A percentile compares a stretch with the other conserved stretches of the same genome.
Evolutionary conservation across 2,888 invertebrate species (phyloP).

Genomic region (Neocrepidodera transversa): DNA sequence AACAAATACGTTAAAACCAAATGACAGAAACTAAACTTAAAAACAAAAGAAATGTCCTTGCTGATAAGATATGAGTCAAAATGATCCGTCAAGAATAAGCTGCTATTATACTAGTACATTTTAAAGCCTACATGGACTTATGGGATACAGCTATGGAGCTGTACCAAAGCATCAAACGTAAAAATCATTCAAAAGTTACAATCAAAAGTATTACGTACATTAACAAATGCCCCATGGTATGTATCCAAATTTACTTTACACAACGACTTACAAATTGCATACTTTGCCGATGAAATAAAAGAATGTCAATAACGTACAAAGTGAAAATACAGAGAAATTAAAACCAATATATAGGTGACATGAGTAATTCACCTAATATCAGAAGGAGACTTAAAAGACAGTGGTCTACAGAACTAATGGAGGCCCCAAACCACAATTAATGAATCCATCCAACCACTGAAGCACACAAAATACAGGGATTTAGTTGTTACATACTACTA

Average conservation of each 20-base stretch:
- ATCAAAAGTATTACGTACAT: not conserved
- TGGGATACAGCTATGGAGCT: not conserved
- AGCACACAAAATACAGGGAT: too few relatives aligned
- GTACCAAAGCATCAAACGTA: not conserved
- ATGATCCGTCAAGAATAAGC: not conserved
- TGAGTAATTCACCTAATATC: too few relatives aligned
- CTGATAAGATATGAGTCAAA: not conserved
- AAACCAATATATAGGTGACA: too few relatives aligned
- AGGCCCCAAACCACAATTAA: too few relatives aligned
- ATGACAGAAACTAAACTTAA: not conserved
- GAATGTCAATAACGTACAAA: too few relatives aligned
- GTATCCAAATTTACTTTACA: not conserved
- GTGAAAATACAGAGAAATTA: too few relatives aligned
- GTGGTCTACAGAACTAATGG: too few relatives aligned
- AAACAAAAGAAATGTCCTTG: not conserved
- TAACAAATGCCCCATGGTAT: not conserved
- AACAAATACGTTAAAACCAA: too few relatives aligned
- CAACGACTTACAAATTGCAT: not conserved
- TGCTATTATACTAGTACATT: not conserved
- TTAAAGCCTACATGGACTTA: not conserved
- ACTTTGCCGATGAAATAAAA: slow-evolving; percentile 5
- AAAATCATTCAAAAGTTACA: not conserved
- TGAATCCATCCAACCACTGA: too few relatives aligned
- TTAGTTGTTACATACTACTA: too few relatives aligned
- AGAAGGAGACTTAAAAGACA: too few relatives aligned